Evolutionary conservation across 1,140 invertebrate genomes (phyloP).

Genomic region (Samia ricini): DNA sequence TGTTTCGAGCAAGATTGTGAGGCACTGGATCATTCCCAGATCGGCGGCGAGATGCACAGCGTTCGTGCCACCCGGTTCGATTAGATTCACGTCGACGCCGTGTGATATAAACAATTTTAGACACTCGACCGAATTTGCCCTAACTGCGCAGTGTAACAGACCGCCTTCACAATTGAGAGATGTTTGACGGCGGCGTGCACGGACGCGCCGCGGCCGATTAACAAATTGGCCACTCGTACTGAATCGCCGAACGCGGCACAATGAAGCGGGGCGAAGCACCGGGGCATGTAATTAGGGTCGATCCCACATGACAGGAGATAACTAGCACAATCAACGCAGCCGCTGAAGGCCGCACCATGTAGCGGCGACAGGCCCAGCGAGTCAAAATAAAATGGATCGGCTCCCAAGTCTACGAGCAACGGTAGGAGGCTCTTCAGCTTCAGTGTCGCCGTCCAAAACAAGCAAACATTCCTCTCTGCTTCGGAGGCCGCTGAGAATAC

Average conservation of each 20-base stretch:
- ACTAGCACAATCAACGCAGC: constrained; percentile 83
- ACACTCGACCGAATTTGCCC: constrained; percentile 86
- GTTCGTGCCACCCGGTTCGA: constrained; percentile 84
- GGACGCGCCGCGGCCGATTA: constrained; percentile 82
- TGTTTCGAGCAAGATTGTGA: constrained; percentile 83
- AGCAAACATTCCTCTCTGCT: constrained; percentile 82
- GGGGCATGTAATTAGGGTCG: constrained; percentile 82
- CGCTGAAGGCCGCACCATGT: constrained; percentile 87
- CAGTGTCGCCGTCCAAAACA: constrained; percentile 85
- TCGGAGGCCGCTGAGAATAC: constrained; percentile 78
- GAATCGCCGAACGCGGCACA: constrained; percentile 90
- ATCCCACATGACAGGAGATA: constrained; percentile 83
- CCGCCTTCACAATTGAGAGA: constrained; percentile 83
- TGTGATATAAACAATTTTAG: constrained; percentile 84
- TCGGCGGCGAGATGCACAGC: constrained; percentile 88
- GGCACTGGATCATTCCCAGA: constrained; percentile 83
- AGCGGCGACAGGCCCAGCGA: constrained; percentile 83
- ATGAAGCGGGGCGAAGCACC: constrained; percentile 86
- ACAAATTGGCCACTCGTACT: constrained; percentile 83
- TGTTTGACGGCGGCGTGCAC: constrained; percentile 79
- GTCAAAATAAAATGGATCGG: constrained; percentile 84
- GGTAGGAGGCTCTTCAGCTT: constrained; percentile 82
- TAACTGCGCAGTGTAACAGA: constrained; percentile 87
- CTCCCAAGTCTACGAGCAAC: constrained; percentile 79
- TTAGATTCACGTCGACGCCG: constrained; percentile 83